Percentiles rank a stretch among this genome's conserved stretches.
Evolutionary conservation across 2,888 invertebrate genomes (phyloP).

Genomic region (Aphidoletes aphidimyza): DNA sequence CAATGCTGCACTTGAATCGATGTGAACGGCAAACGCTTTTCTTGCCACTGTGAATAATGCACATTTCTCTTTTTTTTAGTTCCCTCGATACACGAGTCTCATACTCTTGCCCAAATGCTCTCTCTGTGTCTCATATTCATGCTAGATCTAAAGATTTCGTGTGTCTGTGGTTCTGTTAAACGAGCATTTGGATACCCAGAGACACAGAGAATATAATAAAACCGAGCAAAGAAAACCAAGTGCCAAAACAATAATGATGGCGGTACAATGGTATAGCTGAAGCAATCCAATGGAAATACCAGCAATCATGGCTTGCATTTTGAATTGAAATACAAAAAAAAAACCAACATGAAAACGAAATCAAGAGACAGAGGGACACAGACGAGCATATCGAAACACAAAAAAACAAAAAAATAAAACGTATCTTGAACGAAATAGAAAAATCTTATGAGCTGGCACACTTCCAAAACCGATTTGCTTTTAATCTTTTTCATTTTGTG

Average conservation of each 20-base stretch:
- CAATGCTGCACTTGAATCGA: not conserved
- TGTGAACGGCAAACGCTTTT: not conserved
- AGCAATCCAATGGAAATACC: not conserved
- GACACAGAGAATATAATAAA: slow-evolving; percentile 5
- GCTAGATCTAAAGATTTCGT: slow-evolving; percentile 31
- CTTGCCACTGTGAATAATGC: not conserved
- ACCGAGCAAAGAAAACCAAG: slow-evolving; percentile 34
- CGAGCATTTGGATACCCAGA: not conserved
- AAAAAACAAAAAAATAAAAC: not conserved
- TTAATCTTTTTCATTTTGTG: slow-evolving; percentile 1
- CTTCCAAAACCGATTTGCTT: slow-evolving; percentile 49
- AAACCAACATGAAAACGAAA: too few relatives aligned
- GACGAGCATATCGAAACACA: not conserved
- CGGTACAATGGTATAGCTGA: not conserved
- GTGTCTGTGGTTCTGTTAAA: slow-evolving; percentile 8
- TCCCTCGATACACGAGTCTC: not conserved
- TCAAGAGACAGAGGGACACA: not conserved
- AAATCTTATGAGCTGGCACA: slow-evolving; percentile 43
- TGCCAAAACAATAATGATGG: slow-evolving; percentile 51
- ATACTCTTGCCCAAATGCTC: not conserved
- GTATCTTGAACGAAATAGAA: slow-evolving; percentile 42
- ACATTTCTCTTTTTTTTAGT: not conserved
- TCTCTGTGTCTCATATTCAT: not conserved
- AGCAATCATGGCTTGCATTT: slow-evolving; percentile 36
- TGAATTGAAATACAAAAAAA: not conserved